phyloP scores from a whole-genome alignment of 2,797 vertebrate species.

The Cheirogaleus major region DNA sequence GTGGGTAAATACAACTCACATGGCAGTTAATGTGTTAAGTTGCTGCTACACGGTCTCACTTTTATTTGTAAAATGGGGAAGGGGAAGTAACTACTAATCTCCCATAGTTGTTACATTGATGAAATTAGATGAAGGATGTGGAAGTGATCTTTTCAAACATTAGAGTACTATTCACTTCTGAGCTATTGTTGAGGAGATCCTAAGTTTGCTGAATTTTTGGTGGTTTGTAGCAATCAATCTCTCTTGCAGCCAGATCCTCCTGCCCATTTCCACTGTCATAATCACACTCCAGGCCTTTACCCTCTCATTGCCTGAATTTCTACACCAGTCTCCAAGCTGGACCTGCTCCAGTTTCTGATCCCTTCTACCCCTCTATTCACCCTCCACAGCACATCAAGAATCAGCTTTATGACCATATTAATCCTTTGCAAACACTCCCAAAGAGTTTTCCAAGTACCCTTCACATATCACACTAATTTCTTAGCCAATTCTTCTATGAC shows the following conservation, averaged over 20 bases:
- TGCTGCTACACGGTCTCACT: background rate
- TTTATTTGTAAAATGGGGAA: slow-evolving; percentile 26
- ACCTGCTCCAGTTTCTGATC: background rate
- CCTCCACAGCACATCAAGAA: background rate
- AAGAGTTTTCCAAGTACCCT: background rate
- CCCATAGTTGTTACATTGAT: background rate
- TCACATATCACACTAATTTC: background rate
- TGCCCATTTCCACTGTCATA: slow-evolving; percentile 11
- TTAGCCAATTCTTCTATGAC: background rate
- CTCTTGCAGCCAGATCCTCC: background rate
- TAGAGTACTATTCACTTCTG: background rate
- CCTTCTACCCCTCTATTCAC: background rate
- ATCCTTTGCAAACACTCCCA: background rate
- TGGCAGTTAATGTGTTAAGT: background rate
- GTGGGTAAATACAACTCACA: too few relatives aligned
- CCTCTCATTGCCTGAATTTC: slow-evolving; percentile 3
- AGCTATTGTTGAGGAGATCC: background rate
- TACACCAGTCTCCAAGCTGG: background rate
- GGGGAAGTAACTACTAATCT: slow-evolving; percentile 44
- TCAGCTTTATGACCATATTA: slow-evolving; percentile 31
- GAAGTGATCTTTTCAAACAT: slow-evolving; percentile 46
- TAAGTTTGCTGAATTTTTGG: slow-evolving; percentile 18
- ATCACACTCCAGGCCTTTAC: background rate
- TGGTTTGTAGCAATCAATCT: slow-evolving; percentile 14
- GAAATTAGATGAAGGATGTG: slow-evolving; percentile 20